Evolutionary conservation across 2,797 vertebrate species (phyloP).

Genomic region (Oreochromis grahami): DNA sequence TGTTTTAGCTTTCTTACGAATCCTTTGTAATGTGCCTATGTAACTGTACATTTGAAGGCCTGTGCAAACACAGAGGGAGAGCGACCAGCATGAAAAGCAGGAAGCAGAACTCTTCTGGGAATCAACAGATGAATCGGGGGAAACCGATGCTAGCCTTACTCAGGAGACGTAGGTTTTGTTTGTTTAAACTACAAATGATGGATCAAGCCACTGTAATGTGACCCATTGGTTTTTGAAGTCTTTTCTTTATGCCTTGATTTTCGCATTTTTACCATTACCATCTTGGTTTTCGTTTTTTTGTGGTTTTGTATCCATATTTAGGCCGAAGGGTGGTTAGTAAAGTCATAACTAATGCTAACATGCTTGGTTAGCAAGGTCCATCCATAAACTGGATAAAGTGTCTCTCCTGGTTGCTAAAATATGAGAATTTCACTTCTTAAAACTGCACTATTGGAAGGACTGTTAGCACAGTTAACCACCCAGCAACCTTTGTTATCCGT

Average conservation of each 20-base stretch:
- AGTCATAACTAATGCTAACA: not conserved
- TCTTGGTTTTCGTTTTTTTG: not conserved
- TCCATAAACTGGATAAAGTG: not conserved
- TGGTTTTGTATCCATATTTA: not conserved
- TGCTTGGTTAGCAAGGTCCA: not conserved
- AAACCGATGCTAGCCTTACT: not conserved
- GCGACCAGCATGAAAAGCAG: not conserved
- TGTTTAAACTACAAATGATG: not conserved
- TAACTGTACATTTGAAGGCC: constrained; percentile 1
- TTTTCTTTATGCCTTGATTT: not conserved
- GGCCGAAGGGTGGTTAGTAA: not conserved
- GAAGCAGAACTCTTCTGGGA: not conserved
- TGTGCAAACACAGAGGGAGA: not conserved
- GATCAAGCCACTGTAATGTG: not conserved
- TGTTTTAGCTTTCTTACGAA: constrained; percentile 46
- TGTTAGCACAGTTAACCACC: not conserved
- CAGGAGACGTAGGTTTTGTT: not conserved
- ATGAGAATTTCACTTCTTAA: not conserved
- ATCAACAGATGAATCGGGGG: constrained; percentile 23
- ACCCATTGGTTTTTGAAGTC: not conserved
- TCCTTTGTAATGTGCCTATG: not conserved
- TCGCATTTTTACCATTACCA: not conserved
- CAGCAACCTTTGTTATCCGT: not conserved
- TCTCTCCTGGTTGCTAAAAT: not conserved
- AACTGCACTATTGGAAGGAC: not conserved